Evolutionary conservation across 2,113 vertebrate genomes (phyloP).

Genomic region (Lonchura striata): DNA sequence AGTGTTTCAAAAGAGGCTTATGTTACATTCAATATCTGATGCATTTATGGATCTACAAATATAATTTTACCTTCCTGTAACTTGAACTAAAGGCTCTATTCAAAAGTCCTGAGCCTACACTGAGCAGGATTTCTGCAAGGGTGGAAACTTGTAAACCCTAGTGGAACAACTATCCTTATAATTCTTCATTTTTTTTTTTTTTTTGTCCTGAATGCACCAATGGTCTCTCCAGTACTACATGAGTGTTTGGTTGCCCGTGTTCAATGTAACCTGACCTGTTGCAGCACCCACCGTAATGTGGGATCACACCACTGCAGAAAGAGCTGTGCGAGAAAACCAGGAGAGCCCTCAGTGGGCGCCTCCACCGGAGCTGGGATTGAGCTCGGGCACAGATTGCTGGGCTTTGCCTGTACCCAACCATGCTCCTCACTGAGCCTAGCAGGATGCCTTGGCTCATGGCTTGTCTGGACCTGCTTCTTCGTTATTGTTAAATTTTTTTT

Average conservation of each 20-base stretch:
- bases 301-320: neutral
- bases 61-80: neutral
- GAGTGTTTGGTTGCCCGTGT: neutral
- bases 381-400: neutral
- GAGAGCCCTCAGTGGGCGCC: neutral
- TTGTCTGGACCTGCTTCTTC: neutral
- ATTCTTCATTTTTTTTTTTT: neutral
- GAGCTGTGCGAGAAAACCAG: neutral
- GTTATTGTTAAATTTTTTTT: neutral
- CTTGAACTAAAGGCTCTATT: neutral
- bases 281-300: neutral
- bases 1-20: neutral
- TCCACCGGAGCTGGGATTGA: neutral
- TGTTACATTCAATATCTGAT: neutral
- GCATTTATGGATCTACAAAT: neutral
- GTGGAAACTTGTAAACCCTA: neutral
- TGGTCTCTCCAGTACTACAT: neutral
- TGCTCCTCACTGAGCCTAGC: neutral
- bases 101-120: neutral
- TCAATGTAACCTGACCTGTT: neutral
- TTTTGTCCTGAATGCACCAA: neutral
- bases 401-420: neutral
- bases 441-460: neutral
- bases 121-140: neutral
- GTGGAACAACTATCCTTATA: neutral